These are phyloP conservation scores for Chionomys nivalis DNA, from an alignment of 2,113 vertebrate species.

Conservation along the genomic window DNA sequence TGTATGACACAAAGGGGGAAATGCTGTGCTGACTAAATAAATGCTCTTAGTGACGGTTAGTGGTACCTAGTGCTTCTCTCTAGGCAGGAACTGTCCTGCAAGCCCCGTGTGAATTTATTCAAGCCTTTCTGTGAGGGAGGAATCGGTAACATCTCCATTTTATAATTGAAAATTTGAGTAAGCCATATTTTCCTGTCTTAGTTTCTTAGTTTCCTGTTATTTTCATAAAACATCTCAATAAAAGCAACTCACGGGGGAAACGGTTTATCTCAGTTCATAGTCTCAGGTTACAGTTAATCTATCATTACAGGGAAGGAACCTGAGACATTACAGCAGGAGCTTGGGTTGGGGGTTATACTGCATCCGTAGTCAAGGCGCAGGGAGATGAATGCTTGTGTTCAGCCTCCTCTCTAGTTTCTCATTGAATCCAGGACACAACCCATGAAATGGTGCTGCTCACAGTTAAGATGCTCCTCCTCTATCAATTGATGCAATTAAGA, in stretches of 20 bases:
- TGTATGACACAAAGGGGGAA: not conserved
- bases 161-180: constrained; percentile 2
- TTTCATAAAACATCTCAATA: not conserved
- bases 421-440: not conserved
- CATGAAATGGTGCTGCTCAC: not conserved
- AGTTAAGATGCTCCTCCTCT: not conserved
- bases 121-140: not conserved
- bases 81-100: not conserved
- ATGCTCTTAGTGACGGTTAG: not conserved
- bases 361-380: not conserved
- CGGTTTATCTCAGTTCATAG: not conserved
- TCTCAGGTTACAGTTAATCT: not conserved
- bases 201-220: not conserved
- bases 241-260: not conserved
- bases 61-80: not conserved
- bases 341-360: not conserved
- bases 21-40: too few relatives aligned
- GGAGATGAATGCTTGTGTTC: not conserved
- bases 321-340: not conserved
- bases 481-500: not conserved
- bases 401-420: not conserved
- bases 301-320: not conserved
- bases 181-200: not conserved
- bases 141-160: not conserved
- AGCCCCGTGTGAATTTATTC: not conserved